Conservation (phyloP, 2,113 vertebrate species). For the Neotoma lepida region DNA sequence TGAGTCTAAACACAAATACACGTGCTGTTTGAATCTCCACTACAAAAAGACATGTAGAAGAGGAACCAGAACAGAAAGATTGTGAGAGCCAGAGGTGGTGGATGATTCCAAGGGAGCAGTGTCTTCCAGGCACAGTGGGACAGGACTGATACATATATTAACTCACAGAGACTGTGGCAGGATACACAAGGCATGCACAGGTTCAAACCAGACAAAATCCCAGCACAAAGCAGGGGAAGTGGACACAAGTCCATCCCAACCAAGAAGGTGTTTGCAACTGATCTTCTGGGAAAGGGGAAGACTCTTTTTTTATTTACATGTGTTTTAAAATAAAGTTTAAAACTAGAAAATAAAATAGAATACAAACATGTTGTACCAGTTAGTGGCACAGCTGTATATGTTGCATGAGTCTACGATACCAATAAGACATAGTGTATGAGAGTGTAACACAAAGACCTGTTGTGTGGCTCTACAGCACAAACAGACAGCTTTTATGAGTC, state of each 20-base stretch:
- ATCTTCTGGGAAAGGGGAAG: not conserved
- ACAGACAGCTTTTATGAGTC: not conserved
- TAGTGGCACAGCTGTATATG: not conserved
- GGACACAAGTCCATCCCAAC: not conserved
- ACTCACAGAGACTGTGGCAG: not conserved
- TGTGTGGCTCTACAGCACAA: not conserved
- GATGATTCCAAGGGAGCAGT: not conserved
- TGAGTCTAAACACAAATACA: not conserved
- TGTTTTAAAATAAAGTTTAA: not conserved
- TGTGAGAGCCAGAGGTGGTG: not conserved
- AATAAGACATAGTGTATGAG: not conserved
- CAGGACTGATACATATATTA: not conserved
- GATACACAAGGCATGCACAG: not conserved
- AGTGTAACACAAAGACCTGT: not conserved
- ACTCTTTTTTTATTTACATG: not conserved
- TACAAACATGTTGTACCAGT: not conserved
- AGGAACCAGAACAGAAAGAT: not conserved
- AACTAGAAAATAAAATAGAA: not conserved
- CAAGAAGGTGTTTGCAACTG: not conserved
- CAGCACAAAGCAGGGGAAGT: not conserved
- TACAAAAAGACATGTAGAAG: not conserved
- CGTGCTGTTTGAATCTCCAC: not conserved
- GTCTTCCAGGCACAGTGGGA: not conserved
- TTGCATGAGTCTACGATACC: not conserved
- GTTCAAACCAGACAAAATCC: not conserved